These are phyloP conservation scores for Ylistrum balloti DNA, from an alignment of 1,140 invertebrate species.

Conservation along the genomic window DNA sequence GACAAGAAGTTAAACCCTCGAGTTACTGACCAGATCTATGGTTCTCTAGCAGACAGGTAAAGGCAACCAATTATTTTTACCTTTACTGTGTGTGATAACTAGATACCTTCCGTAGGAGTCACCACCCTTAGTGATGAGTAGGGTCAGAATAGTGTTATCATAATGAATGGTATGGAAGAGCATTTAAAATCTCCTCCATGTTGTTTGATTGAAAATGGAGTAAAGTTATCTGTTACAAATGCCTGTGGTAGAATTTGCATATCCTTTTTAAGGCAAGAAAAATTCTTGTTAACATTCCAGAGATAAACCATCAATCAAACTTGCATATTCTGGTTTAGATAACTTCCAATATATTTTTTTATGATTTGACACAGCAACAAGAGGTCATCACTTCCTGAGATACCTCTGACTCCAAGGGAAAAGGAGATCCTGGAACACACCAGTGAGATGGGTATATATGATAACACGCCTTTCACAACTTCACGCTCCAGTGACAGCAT, in stretches of 20 bases:
- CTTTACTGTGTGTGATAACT: too few species aligned
- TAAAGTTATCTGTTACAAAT: background rate
- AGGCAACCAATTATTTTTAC: background rate
- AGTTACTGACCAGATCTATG: conserved; percentile 54
- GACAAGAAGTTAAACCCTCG: conserved; percentile 66
- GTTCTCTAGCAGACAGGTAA: conserved; percentile 56
- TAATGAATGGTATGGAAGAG: too few species aligned
- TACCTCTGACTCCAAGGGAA: conserved; percentile 84
- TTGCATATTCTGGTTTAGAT: too few species aligned
- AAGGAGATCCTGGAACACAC: conserved; percentile 82
- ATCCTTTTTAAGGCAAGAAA: background rate
- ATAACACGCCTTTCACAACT: conserved; percentile 66
- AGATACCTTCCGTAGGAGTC: too few species aligned
- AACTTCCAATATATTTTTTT: background rate
- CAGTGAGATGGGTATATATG: conserved; percentile 72
- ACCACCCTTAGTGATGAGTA: too few species aligned
- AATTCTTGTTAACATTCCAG: background rate
- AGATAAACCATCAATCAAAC: background rate
- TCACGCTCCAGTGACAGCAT: conserved; percentile 67
- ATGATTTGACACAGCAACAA: conserved; percentile 80
- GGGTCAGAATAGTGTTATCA: too few species aligned
- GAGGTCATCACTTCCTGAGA: conserved; percentile 90
- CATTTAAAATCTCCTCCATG: too few species aligned
- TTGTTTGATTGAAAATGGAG: background rate
- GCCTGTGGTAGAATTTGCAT: background rate